Evolutionary conservation across 1,140 invertebrate genomes (phyloP).

Genomic region (Caenorhabditis inopinata): DNA sequence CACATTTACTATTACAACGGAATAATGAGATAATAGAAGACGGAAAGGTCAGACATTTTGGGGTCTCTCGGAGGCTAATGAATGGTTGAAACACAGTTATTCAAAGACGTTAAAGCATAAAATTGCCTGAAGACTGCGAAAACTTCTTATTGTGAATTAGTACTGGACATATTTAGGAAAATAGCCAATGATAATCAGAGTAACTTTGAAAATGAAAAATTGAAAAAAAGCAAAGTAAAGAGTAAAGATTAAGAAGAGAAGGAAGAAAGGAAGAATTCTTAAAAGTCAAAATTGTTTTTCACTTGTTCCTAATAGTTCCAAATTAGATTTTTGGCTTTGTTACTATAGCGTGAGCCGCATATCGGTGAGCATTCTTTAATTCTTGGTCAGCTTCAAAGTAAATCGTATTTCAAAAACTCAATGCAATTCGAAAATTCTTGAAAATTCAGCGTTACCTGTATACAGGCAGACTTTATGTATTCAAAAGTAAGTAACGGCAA

Average conservation of each 20-base stretch:
- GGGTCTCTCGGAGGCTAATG: background rate
- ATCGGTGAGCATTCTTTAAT: background rate
- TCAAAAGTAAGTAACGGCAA: too few species aligned
- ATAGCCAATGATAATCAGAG: too few species aligned
- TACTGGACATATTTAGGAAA: too few species aligned
- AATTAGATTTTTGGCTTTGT: background rate
- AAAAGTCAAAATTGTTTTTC: background rate
- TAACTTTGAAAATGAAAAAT: too few species aligned
- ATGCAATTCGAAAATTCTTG: too few species aligned
- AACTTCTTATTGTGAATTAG: too few species aligned
- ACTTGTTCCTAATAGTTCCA: background rate
- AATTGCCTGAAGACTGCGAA: too few species aligned
- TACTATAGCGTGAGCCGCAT: too few species aligned
- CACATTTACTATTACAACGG: background rate
- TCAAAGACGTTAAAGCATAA: background rate
- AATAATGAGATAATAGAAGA: conserved; percentile 20
- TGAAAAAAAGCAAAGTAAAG: background rate
- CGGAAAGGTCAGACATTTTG: background rate
- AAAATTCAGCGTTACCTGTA: too few species aligned
- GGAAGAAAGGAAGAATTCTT: background rate
- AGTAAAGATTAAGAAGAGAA: too few species aligned
- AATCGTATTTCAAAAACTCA: background rate
- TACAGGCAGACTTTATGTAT: too few species aligned
- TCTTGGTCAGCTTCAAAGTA: background rate
- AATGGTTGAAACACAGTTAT: conserved; percentile 16